phyloP scores from a whole-genome alignment of 1,140 invertebrate species.

The Ditylenchus dipsaci region DNA sequence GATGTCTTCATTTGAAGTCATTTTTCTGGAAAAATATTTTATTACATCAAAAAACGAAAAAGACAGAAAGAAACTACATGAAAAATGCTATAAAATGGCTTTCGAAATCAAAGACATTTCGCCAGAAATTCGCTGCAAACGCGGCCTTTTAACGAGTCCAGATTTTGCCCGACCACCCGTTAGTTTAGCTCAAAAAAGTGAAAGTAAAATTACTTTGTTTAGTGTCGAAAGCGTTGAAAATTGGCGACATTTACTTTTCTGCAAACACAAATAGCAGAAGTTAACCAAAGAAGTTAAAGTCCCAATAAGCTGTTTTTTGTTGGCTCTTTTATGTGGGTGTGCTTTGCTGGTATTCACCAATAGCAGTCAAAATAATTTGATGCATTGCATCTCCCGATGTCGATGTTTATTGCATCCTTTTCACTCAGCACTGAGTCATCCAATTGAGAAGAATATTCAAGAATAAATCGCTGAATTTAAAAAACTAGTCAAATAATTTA shows the following conservation, averaged over 20 bases:
- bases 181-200: too few species aligned
- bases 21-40: too few species aligned
- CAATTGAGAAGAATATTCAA: slow-evolving; percentile 49
- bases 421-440: slow-evolving; percentile 41
- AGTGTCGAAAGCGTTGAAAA: slow-evolving; percentile 54
- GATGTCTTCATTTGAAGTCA: too few species aligned
- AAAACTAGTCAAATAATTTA: too few species aligned
- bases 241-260: slow-evolving; percentile 52
- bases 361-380: slow-evolving; percentile 51
- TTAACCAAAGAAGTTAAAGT: slow-evolving; percentile 44
- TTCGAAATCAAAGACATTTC: too few species aligned
- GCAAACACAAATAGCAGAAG: slow-evolving; percentile 54
- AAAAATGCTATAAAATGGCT: too few species aligned
- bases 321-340: slow-evolving; percentile 52
- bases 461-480: slow-evolving; percentile 34
- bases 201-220: slow-evolving; percentile 53
- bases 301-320: slow-evolving; percentile 22
- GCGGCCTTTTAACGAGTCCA: too few species aligned
- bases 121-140: too few species aligned
- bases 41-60: too few species aligned
- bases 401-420: slow-evolving; percentile 49
- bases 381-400: slow-evolving; percentile 55
- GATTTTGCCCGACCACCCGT: too few species aligned
- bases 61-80: too few species aligned
- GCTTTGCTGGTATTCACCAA: slow-evolving; percentile 44